Percentiles rank a stretch among this genome's conserved stretches.
Conservation (phyloP, 2,113 vertebrate genomes). For the Xiphophorus hellerii region DNA sequence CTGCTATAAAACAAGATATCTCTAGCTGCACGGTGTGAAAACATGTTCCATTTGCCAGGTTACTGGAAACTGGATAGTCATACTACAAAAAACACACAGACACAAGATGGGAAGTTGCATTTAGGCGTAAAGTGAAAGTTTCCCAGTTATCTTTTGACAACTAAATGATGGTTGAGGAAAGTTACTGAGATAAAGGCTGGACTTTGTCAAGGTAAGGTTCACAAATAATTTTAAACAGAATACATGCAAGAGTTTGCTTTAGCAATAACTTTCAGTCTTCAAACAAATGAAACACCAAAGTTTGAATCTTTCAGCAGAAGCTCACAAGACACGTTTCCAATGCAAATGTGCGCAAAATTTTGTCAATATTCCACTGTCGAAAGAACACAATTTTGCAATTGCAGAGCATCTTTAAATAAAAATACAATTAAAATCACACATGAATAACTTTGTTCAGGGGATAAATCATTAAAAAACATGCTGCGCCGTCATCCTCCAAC, state of each 20-base stretch:
- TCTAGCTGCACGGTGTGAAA: neutral
- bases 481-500: no score
- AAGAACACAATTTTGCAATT: no score
- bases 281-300: no score
- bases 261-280: no score
- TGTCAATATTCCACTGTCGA: no score
- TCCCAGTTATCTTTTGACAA: constrained; percentile 54
- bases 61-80: constrained; percentile 18
- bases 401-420: no score
- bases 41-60: neutral
- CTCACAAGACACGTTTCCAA: no score
- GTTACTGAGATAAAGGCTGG: neutral
- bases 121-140: constrained; percentile 63
- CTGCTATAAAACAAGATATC: neutral
- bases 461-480: no score
- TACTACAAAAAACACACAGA: constrained; percentile 34
- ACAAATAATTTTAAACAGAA: constrained; percentile 11
- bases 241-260: constrained; percentile 5
- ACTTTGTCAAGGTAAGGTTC: constrained; percentile 16
- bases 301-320: no score
- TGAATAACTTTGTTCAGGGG: no score
- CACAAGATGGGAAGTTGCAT: constrained; percentile 33
- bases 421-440: no score
- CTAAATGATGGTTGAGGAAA: constrained; percentile 25
- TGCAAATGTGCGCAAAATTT: no score